Evolutionary conservation across 2,797 vertebrate genomes (phyloP).

Genomic region (Tarsius wallacei): DNA sequence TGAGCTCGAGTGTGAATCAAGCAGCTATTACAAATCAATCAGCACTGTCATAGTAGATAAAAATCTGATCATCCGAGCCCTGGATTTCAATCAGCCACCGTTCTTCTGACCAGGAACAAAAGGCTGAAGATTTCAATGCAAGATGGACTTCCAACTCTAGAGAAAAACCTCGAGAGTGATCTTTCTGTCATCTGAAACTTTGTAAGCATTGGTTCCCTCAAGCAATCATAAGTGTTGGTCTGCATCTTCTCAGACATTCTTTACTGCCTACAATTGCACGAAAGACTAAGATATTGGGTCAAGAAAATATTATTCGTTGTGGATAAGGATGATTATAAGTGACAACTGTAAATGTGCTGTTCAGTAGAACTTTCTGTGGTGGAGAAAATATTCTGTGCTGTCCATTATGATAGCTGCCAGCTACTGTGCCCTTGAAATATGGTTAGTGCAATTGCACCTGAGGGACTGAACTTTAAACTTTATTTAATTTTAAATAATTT

Average conservation of each 20-base stretch:
- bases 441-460: background rate
- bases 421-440: background rate
- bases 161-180: conserved; percentile 1
- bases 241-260: conserved; percentile 9
- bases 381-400: background rate
- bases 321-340: conserved; percentile 10
- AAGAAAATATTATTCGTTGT: conserved; percentile 51
- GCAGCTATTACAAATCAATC: conserved; percentile 68
- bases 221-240: background rate
- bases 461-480: conserved; percentile 10
- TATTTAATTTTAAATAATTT: conserved; percentile 5
- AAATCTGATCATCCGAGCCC: conserved; percentile 56
- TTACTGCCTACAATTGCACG: background rate
- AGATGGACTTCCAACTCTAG: conserved; percentile 24
- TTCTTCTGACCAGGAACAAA: background rate
- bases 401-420: background rate
- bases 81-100: conserved; percentile 45
- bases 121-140: conserved; percentile 52
- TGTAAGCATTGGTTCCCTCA: background rate
- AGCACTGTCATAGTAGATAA: conserved; percentile 64
- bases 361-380: background rate
- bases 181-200: conserved; percentile 53
- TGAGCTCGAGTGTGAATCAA: conserved; percentile 27
- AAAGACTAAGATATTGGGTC: background rate
- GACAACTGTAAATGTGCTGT: background rate